Conservation (phyloP, 37 sponge, comb jelly and placozoan genomes). For the Dysidea cf. avara region DNA sequence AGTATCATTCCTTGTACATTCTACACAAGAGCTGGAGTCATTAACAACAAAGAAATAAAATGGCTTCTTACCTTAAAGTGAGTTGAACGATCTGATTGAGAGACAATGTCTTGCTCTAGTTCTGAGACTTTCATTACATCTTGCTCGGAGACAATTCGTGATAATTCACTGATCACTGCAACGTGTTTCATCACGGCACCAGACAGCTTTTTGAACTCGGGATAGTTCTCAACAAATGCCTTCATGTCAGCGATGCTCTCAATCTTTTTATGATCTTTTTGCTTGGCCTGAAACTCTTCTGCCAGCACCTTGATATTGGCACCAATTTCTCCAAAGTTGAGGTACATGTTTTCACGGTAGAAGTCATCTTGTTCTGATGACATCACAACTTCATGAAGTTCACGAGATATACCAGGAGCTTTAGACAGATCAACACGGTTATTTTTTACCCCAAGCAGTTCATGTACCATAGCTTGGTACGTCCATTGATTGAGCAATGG, state of each 20-base stretch:
- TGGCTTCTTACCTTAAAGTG: slow-evolving; percentile 38
- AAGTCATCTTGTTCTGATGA: slow-evolving; percentile 97
- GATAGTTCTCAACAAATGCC: slow-evolving; percentile 95
- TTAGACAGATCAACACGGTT: slow-evolving; percentile 90
- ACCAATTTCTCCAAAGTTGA: slow-evolving; percentile 97
- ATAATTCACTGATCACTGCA: slow-evolving; percentile 90
- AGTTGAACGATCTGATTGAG: slow-evolving; percentile 40
- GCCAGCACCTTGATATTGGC: slow-evolving; percentile 85
- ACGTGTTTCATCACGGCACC: slow-evolving; percentile 96
- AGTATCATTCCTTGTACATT: slow-evolving; percentile 49
- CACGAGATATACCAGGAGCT: slow-evolving; percentile 82
- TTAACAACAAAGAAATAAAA: not conserved
- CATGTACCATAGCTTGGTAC: slow-evolving; percentile 98
- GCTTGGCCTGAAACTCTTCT: slow-evolving; percentile 85
- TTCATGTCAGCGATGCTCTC: slow-evolving; percentile 98
- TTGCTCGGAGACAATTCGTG: slow-evolving; percentile 68
- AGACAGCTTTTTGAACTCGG: slow-evolving; percentile 90
- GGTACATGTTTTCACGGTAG: slow-evolving; percentile 91
- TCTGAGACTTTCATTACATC: slow-evolving; percentile 86
- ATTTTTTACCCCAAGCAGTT: slow-evolving; percentile 83
- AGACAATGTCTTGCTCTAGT: slow-evolving; percentile 83
- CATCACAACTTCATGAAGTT: slow-evolving; percentile 80
- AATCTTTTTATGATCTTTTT: slow-evolving; percentile 74
- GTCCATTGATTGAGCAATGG: slow-evolving; percentile 97
- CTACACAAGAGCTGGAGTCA: slow-evolving; percentile 9